Evolutionary conservation across 1,140 invertebrate genomes (phyloP).

Genomic region (Achatina immaculata): DNA sequence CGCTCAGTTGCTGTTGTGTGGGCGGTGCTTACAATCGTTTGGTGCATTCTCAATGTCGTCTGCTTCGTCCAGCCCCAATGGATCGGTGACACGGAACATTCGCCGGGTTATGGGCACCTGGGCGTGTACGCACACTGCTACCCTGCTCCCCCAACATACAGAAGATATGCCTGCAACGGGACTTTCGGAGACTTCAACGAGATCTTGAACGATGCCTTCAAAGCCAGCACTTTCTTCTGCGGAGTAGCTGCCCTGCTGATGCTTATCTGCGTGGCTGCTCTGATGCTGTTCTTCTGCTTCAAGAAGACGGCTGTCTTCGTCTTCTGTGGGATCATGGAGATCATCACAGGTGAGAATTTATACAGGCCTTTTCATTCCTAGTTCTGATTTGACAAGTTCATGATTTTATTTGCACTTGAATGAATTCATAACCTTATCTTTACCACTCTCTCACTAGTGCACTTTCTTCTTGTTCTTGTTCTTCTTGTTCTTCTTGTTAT

Average conservation of each 20-base stretch:
- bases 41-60: conserved; percentile 95
- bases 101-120: conserved; percentile 89
- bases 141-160: conserved; percentile 46
- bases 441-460: too few relatives aligned
- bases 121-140: conserved; percentile 89
- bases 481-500: too few relatives aligned
- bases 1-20: conserved; percentile 96
- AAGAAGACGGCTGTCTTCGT: conserved; percentile 94
- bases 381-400: too few relatives aligned
- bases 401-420: too few relatives aligned
- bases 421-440: too few relatives aligned
- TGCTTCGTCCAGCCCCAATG: conserved; percentile 97
- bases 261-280: conserved; percentile 83
- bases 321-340: conserved; percentile 79
- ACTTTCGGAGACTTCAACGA: conserved; percentile 85
- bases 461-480: too few relatives aligned
- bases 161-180: conserved; percentile 78
- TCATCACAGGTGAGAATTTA: conserved; percentile 58
- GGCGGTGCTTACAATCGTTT: conserved; percentile 96
- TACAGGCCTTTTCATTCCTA: too few relatives aligned
- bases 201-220: conserved; percentile 84
- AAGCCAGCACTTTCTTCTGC: conserved; percentile 87
- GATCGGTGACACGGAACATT: conserved; percentile 83
- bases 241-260: conserved; percentile 89
- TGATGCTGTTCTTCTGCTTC: conserved; percentile 94